Evolutionary conservation across 2,113 vertebrate species (phyloP).

Genomic region (Dendropsophus ebraccatus): DNA sequence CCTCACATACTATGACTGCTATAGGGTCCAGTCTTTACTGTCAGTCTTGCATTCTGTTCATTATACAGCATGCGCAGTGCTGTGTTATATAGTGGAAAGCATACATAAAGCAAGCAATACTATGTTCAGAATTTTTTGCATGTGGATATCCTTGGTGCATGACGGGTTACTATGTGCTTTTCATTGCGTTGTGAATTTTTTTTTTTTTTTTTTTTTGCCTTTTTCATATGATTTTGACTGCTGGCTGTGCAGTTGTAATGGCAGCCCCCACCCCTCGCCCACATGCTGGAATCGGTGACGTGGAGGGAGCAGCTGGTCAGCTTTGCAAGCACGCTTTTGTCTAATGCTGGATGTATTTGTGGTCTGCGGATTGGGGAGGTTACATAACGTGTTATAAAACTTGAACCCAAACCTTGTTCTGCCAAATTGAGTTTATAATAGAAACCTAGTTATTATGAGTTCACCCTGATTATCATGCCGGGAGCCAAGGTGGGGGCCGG

Average conservation of each 20-base stretch:
- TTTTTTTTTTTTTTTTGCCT: background rate
- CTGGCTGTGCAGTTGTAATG: background rate
- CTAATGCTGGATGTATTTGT: conserved; percentile 4
- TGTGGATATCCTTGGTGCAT: background rate
- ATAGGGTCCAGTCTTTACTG: background rate
- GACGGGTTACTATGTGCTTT: background rate
- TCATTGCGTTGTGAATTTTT: background rate
- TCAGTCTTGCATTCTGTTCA: background rate
- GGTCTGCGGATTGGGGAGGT: conserved; percentile 11
- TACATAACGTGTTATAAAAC: too few relatives aligned
- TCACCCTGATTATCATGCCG: background rate
- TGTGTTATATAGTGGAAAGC: too few relatives aligned
- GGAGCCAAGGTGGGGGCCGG: background rate
- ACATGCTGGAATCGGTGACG: conserved; percentile 12
- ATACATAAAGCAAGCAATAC: background rate
- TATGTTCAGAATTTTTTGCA: background rate
- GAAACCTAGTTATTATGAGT: background rate
- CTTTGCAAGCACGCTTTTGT: background rate
- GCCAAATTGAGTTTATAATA: background rate
- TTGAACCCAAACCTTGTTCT: conserved; percentile 21
- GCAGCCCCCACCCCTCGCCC: conserved; percentile 3
- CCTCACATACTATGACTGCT: background rate
- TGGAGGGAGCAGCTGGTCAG: conserved; percentile 19
- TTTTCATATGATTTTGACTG: conserved; percentile 4
- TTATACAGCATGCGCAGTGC: too few relatives aligned